Conservation (phyloP, 2,888 invertebrate species). For the Phortica okadai region DNA sequence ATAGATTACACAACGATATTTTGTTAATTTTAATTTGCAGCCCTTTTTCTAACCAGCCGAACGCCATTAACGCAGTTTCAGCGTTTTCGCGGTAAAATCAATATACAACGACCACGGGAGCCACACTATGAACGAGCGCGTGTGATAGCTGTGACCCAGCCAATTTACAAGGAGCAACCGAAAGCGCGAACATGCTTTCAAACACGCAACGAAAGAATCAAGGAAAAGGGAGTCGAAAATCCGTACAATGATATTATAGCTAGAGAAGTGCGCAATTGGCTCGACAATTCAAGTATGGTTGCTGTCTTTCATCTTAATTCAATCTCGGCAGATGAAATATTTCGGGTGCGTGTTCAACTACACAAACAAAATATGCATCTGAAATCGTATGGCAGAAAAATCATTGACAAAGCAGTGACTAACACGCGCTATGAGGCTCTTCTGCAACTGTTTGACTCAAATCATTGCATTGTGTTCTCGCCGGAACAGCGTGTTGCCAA, state of each 20-base stretch:
- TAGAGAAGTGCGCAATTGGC: slow-evolving; percentile 83
- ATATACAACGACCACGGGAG: slow-evolving; percentile 84
- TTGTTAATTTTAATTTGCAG: slow-evolving; percentile 35
- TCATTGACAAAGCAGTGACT: slow-evolving; percentile 82
- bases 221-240: slow-evolving; percentile 78
- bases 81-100: slow-evolving; percentile 86
- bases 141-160: slow-evolving; percentile 82
- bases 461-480: slow-evolving; percentile 84
- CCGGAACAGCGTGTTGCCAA: slow-evolving; percentile 80
- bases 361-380: slow-evolving; percentile 83
- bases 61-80: slow-evolving; percentile 79
- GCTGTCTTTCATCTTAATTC: slow-evolving; percentile 85
- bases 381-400: slow-evolving; percentile 81
- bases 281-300: slow-evolving; percentile 84
- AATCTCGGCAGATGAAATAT: slow-evolving; percentile 81
- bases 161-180: slow-evolving; percentile 79
- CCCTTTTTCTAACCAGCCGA: slow-evolving; percentile 48
- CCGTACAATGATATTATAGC: slow-evolving; percentile 86
- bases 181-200: slow-evolving; percentile 79
- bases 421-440: slow-evolving; percentile 84
- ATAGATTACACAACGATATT: neutral
- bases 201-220: slow-evolving; percentile 57
- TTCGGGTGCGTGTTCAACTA: slow-evolving; percentile 81
- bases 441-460: slow-evolving; percentile 81
- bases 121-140: slow-evolving; percentile 84